Conservation (phyloP, 1,140 invertebrate species). For the Tachypleus tridentatus region DNA sequence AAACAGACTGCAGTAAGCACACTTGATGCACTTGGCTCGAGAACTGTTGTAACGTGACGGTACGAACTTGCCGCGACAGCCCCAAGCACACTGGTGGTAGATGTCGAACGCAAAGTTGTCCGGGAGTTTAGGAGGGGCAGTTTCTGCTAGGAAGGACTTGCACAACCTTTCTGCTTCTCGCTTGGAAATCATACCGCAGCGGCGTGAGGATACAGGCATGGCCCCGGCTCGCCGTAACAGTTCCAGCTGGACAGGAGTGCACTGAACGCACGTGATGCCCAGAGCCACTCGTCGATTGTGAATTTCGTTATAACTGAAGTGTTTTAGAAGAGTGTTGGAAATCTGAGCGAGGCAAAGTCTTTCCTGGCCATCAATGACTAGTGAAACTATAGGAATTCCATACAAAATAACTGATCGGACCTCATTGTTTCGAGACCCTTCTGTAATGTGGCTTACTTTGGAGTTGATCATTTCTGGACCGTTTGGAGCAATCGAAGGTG, state of each 20-base stretch:
- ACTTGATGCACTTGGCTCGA: constrained; percentile 88
- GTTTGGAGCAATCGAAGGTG: too few species aligned
- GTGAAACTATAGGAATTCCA: constrained; percentile 84
- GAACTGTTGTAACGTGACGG: constrained; percentile 53
- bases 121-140: constrained; percentile 65
- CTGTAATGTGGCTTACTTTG: too few species aligned
- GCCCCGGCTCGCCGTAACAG: constrained; percentile 83
- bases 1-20: constrained; percentile 76
- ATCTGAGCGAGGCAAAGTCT: constrained; percentile 91
- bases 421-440: constrained; percentile 36
- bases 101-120: constrained; percentile 93
- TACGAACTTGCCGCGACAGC: constrained; percentile 82
- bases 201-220: constrained; percentile 88
- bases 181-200: constrained; percentile 84
- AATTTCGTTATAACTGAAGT: constrained; percentile 97
- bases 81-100: constrained; percentile 89
- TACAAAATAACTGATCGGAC: constrained; percentile 80
- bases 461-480: too few species aligned
- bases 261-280: constrained; percentile 94
- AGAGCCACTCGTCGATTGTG: constrained; percentile 86
- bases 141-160: constrained; percentile 90
- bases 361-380: constrained; percentile 83
- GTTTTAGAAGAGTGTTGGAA: constrained; percentile 85
- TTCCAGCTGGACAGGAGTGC: constrained; percentile 90
- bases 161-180: constrained; percentile 89